A percentile compares a stretch with the other conserved stretches of the same genome.
Evolutionary conservation across 2,113 vertebrate species (phyloP).

Genomic region (Cyrtonyx montezumae): DNA sequence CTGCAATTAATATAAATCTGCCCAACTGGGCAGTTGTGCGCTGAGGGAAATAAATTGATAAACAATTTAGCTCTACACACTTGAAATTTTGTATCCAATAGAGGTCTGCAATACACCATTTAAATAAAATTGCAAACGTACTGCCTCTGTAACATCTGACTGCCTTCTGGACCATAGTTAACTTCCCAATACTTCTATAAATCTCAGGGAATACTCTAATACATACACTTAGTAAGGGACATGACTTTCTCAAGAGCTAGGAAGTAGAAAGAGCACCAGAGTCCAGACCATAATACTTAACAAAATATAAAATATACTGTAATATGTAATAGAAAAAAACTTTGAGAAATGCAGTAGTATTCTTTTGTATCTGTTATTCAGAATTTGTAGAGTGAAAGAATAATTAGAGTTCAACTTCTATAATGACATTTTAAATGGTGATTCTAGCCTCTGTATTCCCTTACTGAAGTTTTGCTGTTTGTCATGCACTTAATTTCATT

Average conservation of each 20-base stretch:
- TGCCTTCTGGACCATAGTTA: background rate
- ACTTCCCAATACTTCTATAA: background rate
- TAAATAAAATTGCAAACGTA: background rate
- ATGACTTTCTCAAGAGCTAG: background rate
- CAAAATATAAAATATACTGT: background rate
- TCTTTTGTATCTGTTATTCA: background rate
- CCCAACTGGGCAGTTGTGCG: slow-evolving; percentile 81
- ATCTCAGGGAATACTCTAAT: background rate
- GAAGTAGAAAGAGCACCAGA: background rate
- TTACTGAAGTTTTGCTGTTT: background rate
- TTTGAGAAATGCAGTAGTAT: background rate
- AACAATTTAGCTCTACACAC: background rate
- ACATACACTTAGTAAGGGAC: rapidly evolving
- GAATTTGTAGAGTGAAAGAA: background rate
- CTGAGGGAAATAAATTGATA: slow-evolving; percentile 51
- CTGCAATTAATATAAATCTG: slow-evolving; percentile 92
- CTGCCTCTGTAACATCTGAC: background rate
- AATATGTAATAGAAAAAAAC: background rate
- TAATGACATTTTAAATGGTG: background rate
- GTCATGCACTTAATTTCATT: background rate
- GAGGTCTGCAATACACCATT: background rate
- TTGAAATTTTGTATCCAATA: background rate
- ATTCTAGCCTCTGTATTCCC: background rate
- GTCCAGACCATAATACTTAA: background rate
- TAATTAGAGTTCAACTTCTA: background rate